Conservation (phyloP, 2,888 invertebrate species). For the Nephrotoma appendiculata region DNA sequence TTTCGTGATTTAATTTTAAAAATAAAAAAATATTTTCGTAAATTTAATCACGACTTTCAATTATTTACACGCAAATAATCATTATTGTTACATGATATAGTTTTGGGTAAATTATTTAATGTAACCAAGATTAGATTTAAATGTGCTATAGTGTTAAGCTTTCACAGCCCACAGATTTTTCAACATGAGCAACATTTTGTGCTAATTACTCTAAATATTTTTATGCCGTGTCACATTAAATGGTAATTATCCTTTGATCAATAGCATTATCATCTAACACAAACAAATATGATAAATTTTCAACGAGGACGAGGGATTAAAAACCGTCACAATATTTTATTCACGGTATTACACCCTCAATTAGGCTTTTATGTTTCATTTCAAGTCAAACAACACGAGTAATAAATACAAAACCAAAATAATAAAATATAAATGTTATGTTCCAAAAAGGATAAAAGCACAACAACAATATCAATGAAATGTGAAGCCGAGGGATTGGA, state of each 20-base stretch:
- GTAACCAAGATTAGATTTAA: not conserved
- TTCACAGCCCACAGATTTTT: not conserved
- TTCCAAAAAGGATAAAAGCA: not conserved
- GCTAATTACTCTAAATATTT: not conserved
- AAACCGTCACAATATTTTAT: not conserved
- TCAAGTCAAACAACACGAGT: not conserved
- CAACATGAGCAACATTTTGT: not conserved
- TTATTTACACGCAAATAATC: not conserved
- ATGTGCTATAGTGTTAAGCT: too few species aligned
- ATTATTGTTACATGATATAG: not conserved
- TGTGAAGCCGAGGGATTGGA: not conserved
- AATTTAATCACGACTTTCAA: not conserved
- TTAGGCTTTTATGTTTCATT: not conserved
- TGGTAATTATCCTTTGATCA: not conserved
- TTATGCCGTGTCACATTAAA: not conserved
- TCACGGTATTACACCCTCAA: not conserved
- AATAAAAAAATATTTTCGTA: not conserved
- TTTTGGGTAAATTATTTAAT: not conserved
- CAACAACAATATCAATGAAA: not conserved
- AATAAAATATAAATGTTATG: not conserved
- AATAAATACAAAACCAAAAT: not conserved
- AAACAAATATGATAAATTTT: not conserved
- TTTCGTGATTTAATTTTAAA: not conserved
- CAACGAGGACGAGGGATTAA: not conserved
- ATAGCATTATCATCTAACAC: not conserved